Conservation (phyloP, 2,888 invertebrate genomes). For the Meta bourneti region DNA sequence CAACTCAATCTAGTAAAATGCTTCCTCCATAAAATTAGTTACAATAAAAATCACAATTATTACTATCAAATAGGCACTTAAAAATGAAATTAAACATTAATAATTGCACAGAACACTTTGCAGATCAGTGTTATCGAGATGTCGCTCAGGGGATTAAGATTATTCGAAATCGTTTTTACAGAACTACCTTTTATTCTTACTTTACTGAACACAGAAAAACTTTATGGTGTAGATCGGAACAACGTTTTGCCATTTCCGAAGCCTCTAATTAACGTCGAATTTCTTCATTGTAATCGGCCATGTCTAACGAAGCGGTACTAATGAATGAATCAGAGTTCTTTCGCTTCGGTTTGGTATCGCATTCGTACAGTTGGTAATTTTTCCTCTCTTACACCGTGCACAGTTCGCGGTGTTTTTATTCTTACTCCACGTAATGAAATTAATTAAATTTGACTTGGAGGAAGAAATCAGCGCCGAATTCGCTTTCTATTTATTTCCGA, state of each 20-base stretch:
- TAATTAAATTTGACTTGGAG: slow-evolving; percentile 47
- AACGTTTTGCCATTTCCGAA: not conserved
- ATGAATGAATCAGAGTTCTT: slow-evolving; percentile 18
- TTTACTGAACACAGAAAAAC: not conserved
- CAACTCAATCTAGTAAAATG: no score
- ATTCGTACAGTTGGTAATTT: not conserved
- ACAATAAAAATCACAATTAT: no score
- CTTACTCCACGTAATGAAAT: slow-evolving; percentile 1
- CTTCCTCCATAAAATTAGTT: no score
- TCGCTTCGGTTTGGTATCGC: not conserved
- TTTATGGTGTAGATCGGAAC: not conserved
- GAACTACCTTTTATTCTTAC: not conserved
- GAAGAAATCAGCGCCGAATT: slow-evolving; percentile 6
- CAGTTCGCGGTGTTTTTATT: not conserved
- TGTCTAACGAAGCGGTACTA: slow-evolving; percentile 32
- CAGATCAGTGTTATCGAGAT: not conserved
- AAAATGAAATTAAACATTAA: not conserved
- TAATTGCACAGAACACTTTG: not conserved
- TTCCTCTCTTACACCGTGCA: not conserved
- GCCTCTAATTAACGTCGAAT: not conserved
- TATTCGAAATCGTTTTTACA: not conserved
- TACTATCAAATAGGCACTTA: not conserved
- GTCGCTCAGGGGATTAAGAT: not conserved
- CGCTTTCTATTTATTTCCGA: slow-evolving; percentile 10
- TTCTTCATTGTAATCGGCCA: slow-evolving; percentile 16